Evolutionary conservation across 2,113 vertebrate genomes (phyloP).

Genomic region (Emydura subglobosa): DNA sequence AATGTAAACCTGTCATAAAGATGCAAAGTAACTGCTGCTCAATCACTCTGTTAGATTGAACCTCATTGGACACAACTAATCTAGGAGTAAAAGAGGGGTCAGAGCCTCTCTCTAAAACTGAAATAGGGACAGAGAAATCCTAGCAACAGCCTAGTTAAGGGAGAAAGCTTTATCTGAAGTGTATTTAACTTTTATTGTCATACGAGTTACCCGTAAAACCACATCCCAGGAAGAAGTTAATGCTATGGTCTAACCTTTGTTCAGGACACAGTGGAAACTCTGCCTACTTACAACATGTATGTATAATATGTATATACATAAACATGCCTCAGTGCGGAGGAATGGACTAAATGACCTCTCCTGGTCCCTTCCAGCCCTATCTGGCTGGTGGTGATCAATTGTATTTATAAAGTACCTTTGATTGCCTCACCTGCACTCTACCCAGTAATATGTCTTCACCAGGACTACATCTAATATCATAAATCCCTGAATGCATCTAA

Average conservation of each 20-base stretch:
- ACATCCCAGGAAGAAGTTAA: background rate
- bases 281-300: background rate
- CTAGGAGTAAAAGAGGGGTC: background rate
- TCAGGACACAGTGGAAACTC: background rate
- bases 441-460: background rate
- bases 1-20: rapidly evolving
- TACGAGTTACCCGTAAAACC: background rate
- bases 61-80: background rate
- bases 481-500: background rate
- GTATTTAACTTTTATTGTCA: background rate
- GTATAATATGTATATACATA: background rate
- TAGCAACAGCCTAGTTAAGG: background rate
- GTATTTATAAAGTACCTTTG: background rate
- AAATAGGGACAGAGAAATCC: background rate
- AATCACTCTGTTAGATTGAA: background rate
- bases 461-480: background rate
- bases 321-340: background rate
- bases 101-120: background rate
- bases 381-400: background rate
- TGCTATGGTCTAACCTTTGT: background rate
- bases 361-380: background rate
- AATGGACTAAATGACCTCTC: background rate
- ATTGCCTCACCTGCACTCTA: background rate
- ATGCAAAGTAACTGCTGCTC: background rate
- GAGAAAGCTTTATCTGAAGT: background rate